Evolutionary conservation across 2,797 vertebrate genomes (phyloP).

Genomic region (Champsocephalus esox): DNA sequence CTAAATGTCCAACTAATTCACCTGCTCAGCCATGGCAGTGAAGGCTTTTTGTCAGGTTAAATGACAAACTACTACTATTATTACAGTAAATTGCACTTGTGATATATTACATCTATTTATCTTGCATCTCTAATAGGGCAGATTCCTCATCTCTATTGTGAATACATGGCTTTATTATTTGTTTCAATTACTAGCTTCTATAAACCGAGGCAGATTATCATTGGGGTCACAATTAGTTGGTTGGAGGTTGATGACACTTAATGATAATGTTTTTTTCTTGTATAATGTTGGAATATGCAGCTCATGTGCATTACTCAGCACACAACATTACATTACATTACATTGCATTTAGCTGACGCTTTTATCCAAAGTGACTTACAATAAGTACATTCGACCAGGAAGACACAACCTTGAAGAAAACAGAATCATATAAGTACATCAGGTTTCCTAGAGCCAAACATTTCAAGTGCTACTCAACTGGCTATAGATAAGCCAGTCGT

Average conservation of each 20-base stretch:
- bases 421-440: too few species aligned
- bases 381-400: too few species aligned
- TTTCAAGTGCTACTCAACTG: too few species aligned
- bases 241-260: constrained; percentile 26
- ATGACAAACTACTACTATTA: constrained; percentile 40
- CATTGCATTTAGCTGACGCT: too few species aligned
- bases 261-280: not conserved
- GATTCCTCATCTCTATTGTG: constrained; percentile 42
- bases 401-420: too few species aligned
- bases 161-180: constrained; percentile 52
- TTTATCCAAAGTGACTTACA: too few species aligned
- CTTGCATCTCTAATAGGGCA: constrained; percentile 40
- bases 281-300: constrained; percentile 10
- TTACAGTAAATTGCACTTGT: constrained; percentile 39
- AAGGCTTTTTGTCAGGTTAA: constrained; percentile 29
- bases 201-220: constrained; percentile 32
- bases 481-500: too few species aligned
- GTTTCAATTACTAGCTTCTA: constrained; percentile 46
- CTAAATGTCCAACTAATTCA: constrained; percentile 11
- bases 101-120: constrained; percentile 50
- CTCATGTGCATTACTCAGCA: not conserved
- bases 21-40: constrained; percentile 26
- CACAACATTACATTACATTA: not conserved
- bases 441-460: too few species aligned
- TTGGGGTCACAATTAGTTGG: constrained; percentile 21